phyloP scores from a whole-genome alignment of 2,797 vertebrate species.

The Bufotes viridis region DNA sequence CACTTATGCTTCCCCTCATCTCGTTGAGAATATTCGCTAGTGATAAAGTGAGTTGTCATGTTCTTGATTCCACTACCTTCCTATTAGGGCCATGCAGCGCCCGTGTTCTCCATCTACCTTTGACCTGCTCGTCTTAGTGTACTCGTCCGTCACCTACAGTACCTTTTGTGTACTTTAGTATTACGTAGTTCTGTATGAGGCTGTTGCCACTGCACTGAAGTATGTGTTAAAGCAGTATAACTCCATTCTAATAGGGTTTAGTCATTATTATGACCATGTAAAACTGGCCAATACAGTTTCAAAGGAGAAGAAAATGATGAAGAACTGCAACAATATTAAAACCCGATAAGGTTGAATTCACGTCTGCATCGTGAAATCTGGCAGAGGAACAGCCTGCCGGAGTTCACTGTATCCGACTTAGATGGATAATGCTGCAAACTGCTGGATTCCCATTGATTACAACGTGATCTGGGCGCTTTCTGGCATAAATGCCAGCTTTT shows the following conservation, averaged over 20 bases:
- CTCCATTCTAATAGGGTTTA: background rate
- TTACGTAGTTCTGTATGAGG: background rate
- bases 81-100: background rate
- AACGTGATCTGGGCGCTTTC: no score
- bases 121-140: background rate
- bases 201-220: background rate
- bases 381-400: no score
- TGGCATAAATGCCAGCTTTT: no score
- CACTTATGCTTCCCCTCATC: conserved; percentile 72
- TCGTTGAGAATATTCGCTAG: conserved; percentile 57
- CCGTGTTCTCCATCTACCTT: background rate
- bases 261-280: no score
- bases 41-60: conserved; percentile 56
- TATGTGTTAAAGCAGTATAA: background rate
- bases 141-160: background rate
- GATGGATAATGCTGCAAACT: no score
- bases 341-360: no score
- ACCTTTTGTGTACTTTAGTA: background rate
- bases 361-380: no score
- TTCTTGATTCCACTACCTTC: conserved; percentile 21
- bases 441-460: no score
- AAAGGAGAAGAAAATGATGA: background rate
- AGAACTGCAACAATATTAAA: background rate
- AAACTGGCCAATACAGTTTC: background rate
- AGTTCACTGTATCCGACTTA: no score